Base-by-base conservation (phyloP, 2,797 vertebrate genomes). In the Dryobates pubescens region DNA sequence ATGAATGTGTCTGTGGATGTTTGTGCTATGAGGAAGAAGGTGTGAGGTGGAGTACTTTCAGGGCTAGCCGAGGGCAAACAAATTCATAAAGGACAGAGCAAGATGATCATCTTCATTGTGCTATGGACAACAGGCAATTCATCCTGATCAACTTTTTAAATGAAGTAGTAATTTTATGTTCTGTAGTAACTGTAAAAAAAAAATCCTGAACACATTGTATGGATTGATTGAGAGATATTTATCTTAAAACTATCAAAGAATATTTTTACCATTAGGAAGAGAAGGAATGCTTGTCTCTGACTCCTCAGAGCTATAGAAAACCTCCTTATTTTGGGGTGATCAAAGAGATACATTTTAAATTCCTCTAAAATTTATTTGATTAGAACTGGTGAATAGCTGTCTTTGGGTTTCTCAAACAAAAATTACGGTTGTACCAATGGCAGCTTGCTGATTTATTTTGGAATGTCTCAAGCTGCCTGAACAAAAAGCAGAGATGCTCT, bases 221-320 rank as follows among this genome's bases (percentile, higher is more conserved):
- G 63, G 54, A 17, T 45, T 30, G 30, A 34, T 76, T 14, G 53
- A 54, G 29, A 36, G 4, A 18, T 77, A 23, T 91, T 70, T 47
- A 30, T 75, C 54, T 95, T n/a, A 76, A 92, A 92, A 68, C 22
- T 80, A 73, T 59, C 10, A 49, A 86, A 73, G 75, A 91, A 20
- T 45, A 53, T 81, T 82, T 62, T 19, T 27, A 9, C 73, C 49
- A 8, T 82, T 73, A 0, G 0, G 7, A 29, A 9, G 56, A 72
- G 47, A 38, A 23, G 29, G 23, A 69, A n/a, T 59, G 36, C 29
- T 81, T 80, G 22, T 54, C 53, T 64, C 24, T 41, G 78, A n/a
- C 47, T 81, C 53, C 53, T 61, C 51, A 57, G n/a, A 45, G 87
- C 27, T 62, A 1, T 29, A 13, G 7, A 73, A 49, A 77, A 43